Percentiles rank a stretch among this genome's conserved stretches.
phyloP scores from a whole-genome alignment of 2,797 vertebrate genomes.

The Premnoplex brunnescens region DNA sequence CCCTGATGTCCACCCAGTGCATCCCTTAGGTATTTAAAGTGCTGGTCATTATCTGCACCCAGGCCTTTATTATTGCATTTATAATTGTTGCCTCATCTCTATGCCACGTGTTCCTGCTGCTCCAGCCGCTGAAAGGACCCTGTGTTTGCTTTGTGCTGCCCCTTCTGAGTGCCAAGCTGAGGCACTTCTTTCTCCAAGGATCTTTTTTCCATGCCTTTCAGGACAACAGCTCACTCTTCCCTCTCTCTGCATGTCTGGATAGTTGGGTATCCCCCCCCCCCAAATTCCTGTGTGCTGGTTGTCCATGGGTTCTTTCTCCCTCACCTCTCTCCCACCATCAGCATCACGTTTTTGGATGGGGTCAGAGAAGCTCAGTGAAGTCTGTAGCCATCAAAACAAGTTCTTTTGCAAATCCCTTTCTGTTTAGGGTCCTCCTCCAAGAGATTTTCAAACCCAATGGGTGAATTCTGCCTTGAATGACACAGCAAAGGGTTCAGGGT shows the following conservation, averaged over 20 bases:
- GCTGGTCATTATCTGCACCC: neutral
- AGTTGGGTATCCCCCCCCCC: neutral
- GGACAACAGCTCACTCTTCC: neutral
- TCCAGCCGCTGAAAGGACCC: neutral
- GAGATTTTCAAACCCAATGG: neutral
- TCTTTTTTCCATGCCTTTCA: neutral
- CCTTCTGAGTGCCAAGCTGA: neutral
- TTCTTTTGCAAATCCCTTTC: neutral
- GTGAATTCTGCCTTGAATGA: neutral
- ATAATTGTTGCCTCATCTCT: neutral
- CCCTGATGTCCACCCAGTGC: neutral
- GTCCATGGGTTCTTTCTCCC: neutral
- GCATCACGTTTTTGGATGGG: neutral
- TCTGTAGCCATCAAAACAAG: neutral
- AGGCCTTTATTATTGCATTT: neutral
- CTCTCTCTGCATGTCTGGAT: neutral
- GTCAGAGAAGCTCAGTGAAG: neutral
- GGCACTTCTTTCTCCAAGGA: neutral
- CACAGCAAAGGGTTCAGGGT: accelerated
- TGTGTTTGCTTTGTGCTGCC: neutral
- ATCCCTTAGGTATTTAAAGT: neutral
- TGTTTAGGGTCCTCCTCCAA: neutral
- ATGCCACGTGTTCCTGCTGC: neutral
- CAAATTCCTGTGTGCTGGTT: accelerated
- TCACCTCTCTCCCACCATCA: neutral